Evolutionary conservation across 2,113 vertebrate genomes (phyloP).

Genomic region (Corythaeola cristata): DNA sequence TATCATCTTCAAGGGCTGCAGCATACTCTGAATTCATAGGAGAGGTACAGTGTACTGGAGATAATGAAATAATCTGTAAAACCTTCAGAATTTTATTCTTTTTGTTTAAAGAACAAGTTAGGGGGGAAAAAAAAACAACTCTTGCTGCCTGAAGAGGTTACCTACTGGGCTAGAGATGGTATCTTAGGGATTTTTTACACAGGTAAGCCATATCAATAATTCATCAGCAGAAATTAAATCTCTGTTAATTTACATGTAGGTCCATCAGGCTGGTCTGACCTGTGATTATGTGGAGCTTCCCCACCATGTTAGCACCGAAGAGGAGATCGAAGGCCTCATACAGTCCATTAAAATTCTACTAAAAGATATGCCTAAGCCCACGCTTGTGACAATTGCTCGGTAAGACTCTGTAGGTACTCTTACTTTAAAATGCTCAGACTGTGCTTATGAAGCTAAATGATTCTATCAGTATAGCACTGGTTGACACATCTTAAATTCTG

Average conservation of each 20-base stretch:
- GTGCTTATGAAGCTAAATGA: background rate
- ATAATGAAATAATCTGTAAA: background rate
- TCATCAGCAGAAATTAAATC: background rate
- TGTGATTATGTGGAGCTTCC: constrained; percentile 94
- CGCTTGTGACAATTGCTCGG: constrained; percentile 91
- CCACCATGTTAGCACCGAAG: constrained; percentile 89
- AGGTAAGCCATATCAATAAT: background rate
- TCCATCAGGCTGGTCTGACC: constrained; percentile 94
- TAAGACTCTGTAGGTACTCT: constrained; percentile 31
- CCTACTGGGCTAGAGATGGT: background rate
- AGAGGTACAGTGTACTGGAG: background rate
- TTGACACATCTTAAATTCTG: background rate
- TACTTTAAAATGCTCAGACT: background rate
- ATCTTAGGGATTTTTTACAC: background rate
- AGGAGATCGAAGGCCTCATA: constrained; percentile 84
- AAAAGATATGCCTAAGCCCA: constrained; percentile 84
- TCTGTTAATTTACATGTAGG: constrained; percentile 71
- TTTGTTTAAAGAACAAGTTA: background rate
- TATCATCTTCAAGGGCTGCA: background rate
- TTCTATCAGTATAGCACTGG: background rate
- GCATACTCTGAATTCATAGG: background rate
- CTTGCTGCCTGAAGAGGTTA: background rate
- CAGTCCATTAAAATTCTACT: constrained; percentile 78
- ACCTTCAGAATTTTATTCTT: background rate
- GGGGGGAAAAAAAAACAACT: accelerated